Conservation (phyloP, 2,888 invertebrate species). For the Lithophane ornitopus region DNA sequence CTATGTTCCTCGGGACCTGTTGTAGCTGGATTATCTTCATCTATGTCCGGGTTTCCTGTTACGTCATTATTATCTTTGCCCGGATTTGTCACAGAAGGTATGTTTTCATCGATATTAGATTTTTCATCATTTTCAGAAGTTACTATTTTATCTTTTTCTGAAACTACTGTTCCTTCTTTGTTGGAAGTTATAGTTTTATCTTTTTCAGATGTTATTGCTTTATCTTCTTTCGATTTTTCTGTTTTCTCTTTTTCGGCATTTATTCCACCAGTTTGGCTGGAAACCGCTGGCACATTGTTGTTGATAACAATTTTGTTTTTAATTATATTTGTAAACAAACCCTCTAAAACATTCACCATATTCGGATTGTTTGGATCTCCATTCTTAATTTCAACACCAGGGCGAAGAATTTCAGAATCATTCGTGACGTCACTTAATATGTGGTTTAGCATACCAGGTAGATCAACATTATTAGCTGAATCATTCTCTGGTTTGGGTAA, state of each 20-base stretch:
- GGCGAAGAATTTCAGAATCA: slow-evolving; percentile 16
- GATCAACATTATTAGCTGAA: slow-evolving; percentile 13
- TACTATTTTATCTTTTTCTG: slow-evolving; percentile 6
- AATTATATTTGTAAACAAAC: slow-evolving; percentile 54
- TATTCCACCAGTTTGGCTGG: background rate
- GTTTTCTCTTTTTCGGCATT: slow-evolving; percentile 1
- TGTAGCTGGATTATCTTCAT: background rate
- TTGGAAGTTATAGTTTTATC: background rate
- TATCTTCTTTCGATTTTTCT: background rate
- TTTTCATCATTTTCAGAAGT: slow-evolving; percentile 5
- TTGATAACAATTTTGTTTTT: slow-evolving; percentile 52
- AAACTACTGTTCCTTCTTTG: background rate
- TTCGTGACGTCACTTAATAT: slow-evolving; percentile 23
- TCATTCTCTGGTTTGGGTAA: background rate
- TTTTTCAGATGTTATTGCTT: background rate
- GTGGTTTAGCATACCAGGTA: slow-evolving; percentile 29
- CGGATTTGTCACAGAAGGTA: background rate
- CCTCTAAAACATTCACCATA: slow-evolving; percentile 45
- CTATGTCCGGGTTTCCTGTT: background rate
- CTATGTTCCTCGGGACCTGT: background rate
- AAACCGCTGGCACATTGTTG: slow-evolving; percentile 30
- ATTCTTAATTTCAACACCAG: slow-evolving; percentile 6
- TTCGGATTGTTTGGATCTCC: slow-evolving; percentile 32
- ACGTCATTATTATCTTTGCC: background rate
- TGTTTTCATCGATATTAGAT: background rate